These are phyloP conservation scores for Andrena dorsata DNA, from an alignment of 2,888 invertebrate genomes.

Conservation along the genomic window DNA sequence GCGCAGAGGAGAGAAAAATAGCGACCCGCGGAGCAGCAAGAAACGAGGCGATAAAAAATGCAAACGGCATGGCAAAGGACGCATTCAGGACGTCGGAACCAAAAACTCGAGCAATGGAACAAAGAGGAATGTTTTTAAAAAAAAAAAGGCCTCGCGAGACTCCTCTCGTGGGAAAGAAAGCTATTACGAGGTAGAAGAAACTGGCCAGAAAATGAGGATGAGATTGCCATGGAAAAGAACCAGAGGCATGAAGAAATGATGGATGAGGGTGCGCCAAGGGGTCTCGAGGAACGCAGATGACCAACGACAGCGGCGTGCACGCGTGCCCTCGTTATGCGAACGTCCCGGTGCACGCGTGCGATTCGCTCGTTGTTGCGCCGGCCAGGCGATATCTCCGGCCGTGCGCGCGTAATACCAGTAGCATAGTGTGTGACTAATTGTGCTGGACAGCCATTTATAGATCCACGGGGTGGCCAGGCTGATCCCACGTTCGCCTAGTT, in stretches of 20 bases:
- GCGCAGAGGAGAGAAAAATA: too few species aligned
- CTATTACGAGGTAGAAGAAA: background rate
- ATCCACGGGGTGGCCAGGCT: conserved; percentile 63
- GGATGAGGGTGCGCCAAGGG: conserved; percentile 14
- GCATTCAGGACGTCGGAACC: too few species aligned
- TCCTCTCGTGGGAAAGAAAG: background rate
- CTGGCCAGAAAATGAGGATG: background rate
- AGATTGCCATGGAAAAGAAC: background rate
- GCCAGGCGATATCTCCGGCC: conserved; percentile 21
- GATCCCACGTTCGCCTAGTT: conserved; percentile 62
- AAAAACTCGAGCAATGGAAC: background rate
- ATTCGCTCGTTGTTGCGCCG: conserved; percentile 42
- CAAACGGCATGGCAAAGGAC: too few species aligned
- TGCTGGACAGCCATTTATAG: conserved; percentile 67
- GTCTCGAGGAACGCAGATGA: conserved; percentile 38
- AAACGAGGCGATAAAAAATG: too few species aligned
- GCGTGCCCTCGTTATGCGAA: conserved; percentile 33
- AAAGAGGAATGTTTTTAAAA: background rate
- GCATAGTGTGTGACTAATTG: conserved; percentile 70
- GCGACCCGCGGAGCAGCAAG: too few species aligned
- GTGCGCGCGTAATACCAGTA: conserved; percentile 67
- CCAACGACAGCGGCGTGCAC: conserved; percentile 26
- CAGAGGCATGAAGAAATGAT: background rate
- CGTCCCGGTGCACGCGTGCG: conserved; percentile 6
- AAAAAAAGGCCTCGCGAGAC: background rate